Percentiles rank a stretch among this genome's conserved stretches.
phyloP scores from a whole-genome alignment of 2,797 vertebrate species.

The Hydrophis major region DNA sequence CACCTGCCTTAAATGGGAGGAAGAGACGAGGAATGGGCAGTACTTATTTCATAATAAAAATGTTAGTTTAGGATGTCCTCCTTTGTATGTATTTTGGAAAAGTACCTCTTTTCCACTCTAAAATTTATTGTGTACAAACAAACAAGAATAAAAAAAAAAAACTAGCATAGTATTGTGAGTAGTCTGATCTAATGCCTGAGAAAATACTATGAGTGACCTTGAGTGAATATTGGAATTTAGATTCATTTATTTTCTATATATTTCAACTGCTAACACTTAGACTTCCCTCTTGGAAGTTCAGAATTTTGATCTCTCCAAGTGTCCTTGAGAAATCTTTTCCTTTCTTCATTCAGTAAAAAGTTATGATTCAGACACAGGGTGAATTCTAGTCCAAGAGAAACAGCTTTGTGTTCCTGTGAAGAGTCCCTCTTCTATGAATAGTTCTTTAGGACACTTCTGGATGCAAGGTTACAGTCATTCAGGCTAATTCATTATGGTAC shows the following conservation, averaged over 20 bases:
- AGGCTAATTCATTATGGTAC: background rate
- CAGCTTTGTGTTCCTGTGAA: background rate
- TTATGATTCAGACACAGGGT: background rate
- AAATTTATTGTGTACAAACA: background rate
- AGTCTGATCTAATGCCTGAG: background rate
- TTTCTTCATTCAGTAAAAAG: background rate
- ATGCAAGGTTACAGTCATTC: slow-evolving; percentile 7
- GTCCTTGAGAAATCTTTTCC: slow-evolving; percentile 6
- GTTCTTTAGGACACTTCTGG: background rate
- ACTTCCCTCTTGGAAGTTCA: slow-evolving; percentile 3
- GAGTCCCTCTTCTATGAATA: background rate
- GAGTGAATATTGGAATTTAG: background rate
- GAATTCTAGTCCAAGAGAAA: background rate
- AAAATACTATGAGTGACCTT: slow-evolving; percentile 14
- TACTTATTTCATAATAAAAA: background rate
- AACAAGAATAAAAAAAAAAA: background rate
- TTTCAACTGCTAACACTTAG: background rate
- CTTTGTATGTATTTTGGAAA: background rate
- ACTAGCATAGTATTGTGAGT: background rate
- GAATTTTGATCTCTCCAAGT: slow-evolving; percentile 1
- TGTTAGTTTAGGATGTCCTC: background rate
- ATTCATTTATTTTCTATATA: background rate
- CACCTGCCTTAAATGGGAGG: background rate
- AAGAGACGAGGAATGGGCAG: background rate
- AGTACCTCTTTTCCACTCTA: background rate